Conservation (phyloP, 2,113 vertebrate species). For the Poeciliopsis prolifica region DNA sequence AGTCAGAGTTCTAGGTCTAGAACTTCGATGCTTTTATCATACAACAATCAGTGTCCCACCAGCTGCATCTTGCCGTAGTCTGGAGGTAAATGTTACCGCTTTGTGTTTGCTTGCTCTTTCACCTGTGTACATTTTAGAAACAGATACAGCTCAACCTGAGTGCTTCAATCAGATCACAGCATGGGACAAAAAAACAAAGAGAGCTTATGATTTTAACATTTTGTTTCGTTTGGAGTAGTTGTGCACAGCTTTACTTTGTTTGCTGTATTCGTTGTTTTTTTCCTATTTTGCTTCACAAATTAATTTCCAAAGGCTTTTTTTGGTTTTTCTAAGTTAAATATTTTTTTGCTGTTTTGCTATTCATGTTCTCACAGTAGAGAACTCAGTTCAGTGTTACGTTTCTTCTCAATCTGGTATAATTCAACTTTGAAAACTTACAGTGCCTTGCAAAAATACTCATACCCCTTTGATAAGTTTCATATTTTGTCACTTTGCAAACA, state of each 20-base stretch:
- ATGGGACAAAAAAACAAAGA: conserved; percentile 33
- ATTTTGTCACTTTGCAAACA: neutral
- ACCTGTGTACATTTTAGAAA: conserved; percentile 47
- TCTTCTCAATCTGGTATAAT: neutral
- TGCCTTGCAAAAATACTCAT: neutral
- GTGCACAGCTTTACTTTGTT: conserved; percentile 41
- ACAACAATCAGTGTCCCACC: conserved; percentile 54
- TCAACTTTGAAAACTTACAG: neutral
- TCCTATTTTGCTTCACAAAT: conserved; percentile 41
- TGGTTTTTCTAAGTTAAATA: conserved; percentile 44
- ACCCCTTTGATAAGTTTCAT: neutral
- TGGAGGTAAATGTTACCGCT: conserved; percentile 58
- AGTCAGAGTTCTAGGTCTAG: conserved; percentile 64
- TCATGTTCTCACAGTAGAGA: conserved; percentile 23
- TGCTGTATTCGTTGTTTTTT: conserved; percentile 24
- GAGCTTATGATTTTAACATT: conserved; percentile 42
- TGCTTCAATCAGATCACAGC: conserved; percentile 52
- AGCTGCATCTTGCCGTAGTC: conserved; percentile 52
- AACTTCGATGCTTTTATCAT: conserved; percentile 51
- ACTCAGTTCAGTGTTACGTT: neutral
- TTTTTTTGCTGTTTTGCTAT: conserved; percentile 45
- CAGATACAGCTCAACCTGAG: conserved; percentile 39
- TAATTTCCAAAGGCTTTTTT: conserved; percentile 30
- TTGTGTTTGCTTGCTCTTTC: conserved; percentile 54
- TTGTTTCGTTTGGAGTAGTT: conserved; percentile 49